Evolutionary conservation across 2,888 invertebrate genomes (phyloP), one percentile per base, ranked within the genome.

Genomic region (Dryocosmus kuriphilus): DNA sequence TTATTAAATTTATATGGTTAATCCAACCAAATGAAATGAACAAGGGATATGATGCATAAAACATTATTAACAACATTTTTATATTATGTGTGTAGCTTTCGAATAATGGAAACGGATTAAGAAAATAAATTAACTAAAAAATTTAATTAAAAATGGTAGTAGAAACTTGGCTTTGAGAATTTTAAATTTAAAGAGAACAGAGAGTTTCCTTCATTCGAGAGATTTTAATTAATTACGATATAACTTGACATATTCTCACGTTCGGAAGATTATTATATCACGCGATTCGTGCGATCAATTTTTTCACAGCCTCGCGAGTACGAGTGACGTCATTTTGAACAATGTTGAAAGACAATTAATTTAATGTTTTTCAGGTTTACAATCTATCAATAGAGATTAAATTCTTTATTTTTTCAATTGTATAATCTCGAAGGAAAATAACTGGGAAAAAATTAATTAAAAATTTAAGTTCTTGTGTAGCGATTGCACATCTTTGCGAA

Each of bases 191-290:
- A 63, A 65, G 41, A 41, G 60, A 74, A 75, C 61, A 75, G 46
- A 46, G 61, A 76, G 71, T 75, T 78, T 78, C 67, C 75, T 77
- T 77, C 75, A 77, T 75, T 38, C 16, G 41, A 32, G 11, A n/a
- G 27, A 71, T 67, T 27, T 6, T 46, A 11, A 71, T 71, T 71
- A 71, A 71, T 51, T 51, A 71, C 30, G 71, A 71, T 71, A 55
- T 76, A 76, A 74, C 57, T 35, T 74, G 71, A 63, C 79, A 85
- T 85, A 82, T 81, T 85, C 81, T 83, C 84, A 85, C 85, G 84
- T 79, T 67, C 77, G 55, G 16, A 67, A 60, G 82, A 84, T 85
- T 81, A 77, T 71, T 63, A 77, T 74, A 57, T 77, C 74, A 76
- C 75, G 75, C 76, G 79, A 71, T 78, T 79, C 77, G 79, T 81